These are phyloP conservation scores for Conistra vaccinii DNA, from an alignment of 2,888 invertebrate genomes.

Conservation along the genomic window DNA sequence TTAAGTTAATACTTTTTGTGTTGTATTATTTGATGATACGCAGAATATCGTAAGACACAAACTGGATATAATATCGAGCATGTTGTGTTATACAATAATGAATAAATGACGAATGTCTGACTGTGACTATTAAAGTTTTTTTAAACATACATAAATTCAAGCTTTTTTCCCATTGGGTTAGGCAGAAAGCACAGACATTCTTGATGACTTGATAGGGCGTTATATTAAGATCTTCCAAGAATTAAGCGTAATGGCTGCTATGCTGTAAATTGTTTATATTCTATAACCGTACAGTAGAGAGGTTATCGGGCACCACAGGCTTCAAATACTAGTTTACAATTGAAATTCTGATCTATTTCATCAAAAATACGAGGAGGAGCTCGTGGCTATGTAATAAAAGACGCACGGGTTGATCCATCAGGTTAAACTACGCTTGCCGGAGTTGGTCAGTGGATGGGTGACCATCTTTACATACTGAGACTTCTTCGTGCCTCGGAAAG, in stretches of 20 bases:
- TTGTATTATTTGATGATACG: constrained; percentile 27
- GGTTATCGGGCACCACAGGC: not conserved
- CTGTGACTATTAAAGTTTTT: not conserved
- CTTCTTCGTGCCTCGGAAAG: no score
- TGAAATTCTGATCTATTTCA: not conserved
- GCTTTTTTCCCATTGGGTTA: no score
- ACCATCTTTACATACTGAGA: no score
- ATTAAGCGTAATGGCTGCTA: no score
- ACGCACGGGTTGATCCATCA: no score
- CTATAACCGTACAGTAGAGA: not conserved
- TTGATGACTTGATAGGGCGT: no score
- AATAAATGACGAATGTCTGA: not conserved
- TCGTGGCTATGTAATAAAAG: no score
- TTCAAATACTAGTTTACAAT: not conserved
- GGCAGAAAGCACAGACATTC: no score
- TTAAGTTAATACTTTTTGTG: constrained; percentile 39
- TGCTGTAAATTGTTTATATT: not conserved
- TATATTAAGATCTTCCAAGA: not conserved
- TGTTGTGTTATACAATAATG: not conserved
- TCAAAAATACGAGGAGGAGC: no score
- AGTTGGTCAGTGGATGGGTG: no score
- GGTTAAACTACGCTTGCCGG: no score
- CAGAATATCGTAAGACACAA: not conserved
- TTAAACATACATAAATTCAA: no score
- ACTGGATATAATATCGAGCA: not conserved